phyloP scores from a whole-genome alignment of 2,888 invertebrate species.

The Syrphus vitripennis region DNA sequence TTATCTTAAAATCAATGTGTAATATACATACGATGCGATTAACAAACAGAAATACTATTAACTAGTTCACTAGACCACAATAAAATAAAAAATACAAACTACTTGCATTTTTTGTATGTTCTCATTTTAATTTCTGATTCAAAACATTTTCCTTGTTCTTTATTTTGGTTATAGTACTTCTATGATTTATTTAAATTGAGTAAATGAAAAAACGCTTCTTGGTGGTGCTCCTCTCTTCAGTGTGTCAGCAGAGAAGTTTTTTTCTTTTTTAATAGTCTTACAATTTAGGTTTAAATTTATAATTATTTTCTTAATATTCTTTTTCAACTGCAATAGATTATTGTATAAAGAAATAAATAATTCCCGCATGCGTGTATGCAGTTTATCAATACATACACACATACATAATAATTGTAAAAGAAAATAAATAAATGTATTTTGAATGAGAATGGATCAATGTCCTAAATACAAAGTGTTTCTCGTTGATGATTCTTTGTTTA shows the following conservation, averaged over 20 bases:
- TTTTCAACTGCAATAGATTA: constrained; percentile 61
- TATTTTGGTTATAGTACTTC: constrained; percentile 29
- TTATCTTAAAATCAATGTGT: background rate
- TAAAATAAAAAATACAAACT: background rate
- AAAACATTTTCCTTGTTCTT: background rate
- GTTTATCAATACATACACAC: constrained; percentile 7
- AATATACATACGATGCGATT: background rate
- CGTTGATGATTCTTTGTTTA: constrained; percentile 34
- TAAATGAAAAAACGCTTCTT: constrained; percentile 22
- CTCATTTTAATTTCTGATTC: background rate
- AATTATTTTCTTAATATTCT: constrained; percentile 46
- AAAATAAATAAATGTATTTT: constrained; percentile 11
- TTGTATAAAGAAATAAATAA: constrained; percentile 54
- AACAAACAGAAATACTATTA: background rate
- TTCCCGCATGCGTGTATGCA: constrained; percentile 26
- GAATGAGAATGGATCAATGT: constrained; percentile 26
- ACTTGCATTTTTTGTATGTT: background rate
- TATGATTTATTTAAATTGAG: background rate
- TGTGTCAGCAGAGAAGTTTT: constrained; percentile 50
- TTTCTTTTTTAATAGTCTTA: constrained; percentile 44
- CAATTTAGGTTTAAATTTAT: constrained; percentile 48
- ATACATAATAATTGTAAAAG: constrained; percentile 28
- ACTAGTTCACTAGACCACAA: background rate
- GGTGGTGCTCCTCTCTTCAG: constrained; percentile 50
- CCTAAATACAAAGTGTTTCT: constrained; percentile 32